A percentile compares a stretch with the other conserved stretches of the same genome.
These are phyloP conservation scores for Botia almorhae DNA, from an alignment of 2,797 vertebrate species.

Conservation along the genomic window DNA sequence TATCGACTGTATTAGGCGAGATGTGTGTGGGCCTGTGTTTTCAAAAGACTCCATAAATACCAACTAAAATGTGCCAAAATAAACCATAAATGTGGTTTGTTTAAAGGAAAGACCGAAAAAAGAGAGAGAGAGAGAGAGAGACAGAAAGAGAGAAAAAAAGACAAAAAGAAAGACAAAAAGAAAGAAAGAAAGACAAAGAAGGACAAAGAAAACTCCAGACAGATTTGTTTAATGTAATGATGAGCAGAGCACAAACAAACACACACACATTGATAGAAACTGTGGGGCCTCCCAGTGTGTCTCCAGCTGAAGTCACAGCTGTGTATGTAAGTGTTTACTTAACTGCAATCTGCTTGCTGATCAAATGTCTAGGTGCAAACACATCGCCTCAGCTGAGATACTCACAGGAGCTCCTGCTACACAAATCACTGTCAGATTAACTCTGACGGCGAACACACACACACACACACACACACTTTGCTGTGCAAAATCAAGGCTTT, in stretches of 20 bases:
- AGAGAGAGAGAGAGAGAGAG: not conserved
- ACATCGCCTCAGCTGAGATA: slow-evolving; percentile 21
- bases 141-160: not conserved
- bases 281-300: slow-evolving; percentile 28
- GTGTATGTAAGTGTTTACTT: slow-evolving; percentile 54
- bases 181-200: slow-evolving; percentile 1
- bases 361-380: slow-evolving; percentile 43
- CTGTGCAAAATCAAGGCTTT: not conserved
- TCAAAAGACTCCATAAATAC: not conserved
- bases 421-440: slow-evolving; percentile 53
- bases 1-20: slow-evolving; percentile 1
- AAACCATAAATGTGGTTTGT: slow-evolving; percentile 2
- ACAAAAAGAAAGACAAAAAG: too few species aligned
- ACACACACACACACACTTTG: slow-evolving; percentile 5
- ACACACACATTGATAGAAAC: slow-evolving; percentile 55
- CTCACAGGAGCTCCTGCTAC: slow-evolving; percentile 32
- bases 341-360: slow-evolving; percentile 57
- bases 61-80: slow-evolving; percentile 1
- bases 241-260: slow-evolving; percentile 47
- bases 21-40: not conserved
- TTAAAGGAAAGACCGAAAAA: not conserved
- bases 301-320: slow-evolving; percentile 33
- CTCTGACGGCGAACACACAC: slow-evolving; percentile 37
- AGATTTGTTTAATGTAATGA: slow-evolving; percentile 48
- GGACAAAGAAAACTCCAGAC: slow-evolving; percentile 47